Base-by-base conservation (phyloP, 2,888 invertebrate genomes). In the Thereva nobilitata region DNA sequence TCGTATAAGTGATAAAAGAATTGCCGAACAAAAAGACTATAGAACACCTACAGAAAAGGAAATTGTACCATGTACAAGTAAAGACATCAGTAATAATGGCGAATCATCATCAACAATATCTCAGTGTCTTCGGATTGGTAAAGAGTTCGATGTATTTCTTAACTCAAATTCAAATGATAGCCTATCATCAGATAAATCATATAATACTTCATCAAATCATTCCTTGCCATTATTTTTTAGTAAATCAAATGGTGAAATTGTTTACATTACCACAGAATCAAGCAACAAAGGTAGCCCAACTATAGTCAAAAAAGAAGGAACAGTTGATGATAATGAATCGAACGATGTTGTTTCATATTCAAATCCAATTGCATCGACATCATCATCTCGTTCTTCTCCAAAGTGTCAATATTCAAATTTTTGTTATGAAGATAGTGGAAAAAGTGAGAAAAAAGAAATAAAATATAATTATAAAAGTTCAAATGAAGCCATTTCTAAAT, bases 131-230 rank as follows among this genome's bases (percentile, higher is more conserved):
- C 56, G 47, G 23, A 40, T 66, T 41, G 65, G 42, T n/a, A 67
- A 68, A 63, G 64, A 65, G 9, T 53, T 70, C 52, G 71, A 71
- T 41, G 77, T 78, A 55, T 74, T 78, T 68, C 75, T 77, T 41
- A 79, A 76, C 71, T 76, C 79, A 53, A 79, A 78, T 72, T 78
- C 80, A 63, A 79, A 79, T 72, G 79, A 80, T 67, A 78, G 78
- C 68, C 68, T 75, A 12, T 72, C 72, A 42, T 74, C 72, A 9
- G 73, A 73, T 50, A 72, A 72, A 65, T 72, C 72, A 55, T 72
- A 68, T 64, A 71, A 71, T 71, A 71, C 72, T 67, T 72, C 73
- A 65, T 72, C 73, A 40, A 71, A 67, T 71, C 73, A 72, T 73
- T 73, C 66, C 72, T 71, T 69, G 69, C 69, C 70, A 66, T 67